Conservation (phyloP, 2,888 invertebrate species). For the Acanthopleura granulata region DNA sequence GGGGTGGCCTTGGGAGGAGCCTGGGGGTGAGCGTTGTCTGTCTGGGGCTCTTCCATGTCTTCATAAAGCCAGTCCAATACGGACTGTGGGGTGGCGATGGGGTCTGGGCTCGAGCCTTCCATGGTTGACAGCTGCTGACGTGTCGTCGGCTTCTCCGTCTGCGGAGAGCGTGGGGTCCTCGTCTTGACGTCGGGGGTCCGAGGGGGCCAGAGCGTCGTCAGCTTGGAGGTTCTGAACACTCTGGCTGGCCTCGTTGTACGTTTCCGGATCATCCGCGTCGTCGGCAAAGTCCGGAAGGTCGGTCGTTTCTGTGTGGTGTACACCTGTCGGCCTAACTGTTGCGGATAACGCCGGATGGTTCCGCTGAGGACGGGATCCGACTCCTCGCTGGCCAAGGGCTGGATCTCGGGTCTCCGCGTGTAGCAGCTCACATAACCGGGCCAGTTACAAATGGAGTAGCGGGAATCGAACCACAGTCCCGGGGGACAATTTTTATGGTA, state of each 20-base stretch:
- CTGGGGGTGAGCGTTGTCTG: not conserved
- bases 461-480: constrained; percentile 7
- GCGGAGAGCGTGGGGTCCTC: not conserved
- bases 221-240: not conserved
- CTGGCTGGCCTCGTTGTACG: not conserved
- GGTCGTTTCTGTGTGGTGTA: not conserved
- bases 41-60: not conserved
- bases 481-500: constrained; percentile 1
- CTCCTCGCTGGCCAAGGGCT: constrained; percentile 8
- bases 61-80: constrained; percentile 1
- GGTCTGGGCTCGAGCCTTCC: not conserved
- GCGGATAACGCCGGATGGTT: not conserved
- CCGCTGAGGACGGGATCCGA: not conserved
- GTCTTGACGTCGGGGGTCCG: not conserved
- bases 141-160: not conserved
- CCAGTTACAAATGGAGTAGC: constrained; percentile 17
- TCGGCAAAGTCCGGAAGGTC: not conserved
- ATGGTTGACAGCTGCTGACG: not conserved
- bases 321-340: not conserved
- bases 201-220: not conserved
- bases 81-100: not conserved
- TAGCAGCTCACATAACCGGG: constrained; percentile 2
- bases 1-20: not conserved
- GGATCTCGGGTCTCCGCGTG: not conserved
- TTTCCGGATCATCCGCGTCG: not conserved